A percentile compares a stretch with the other conserved stretches of the same genome.
Evolutionary conservation across 2,797 vertebrate species (phyloP).

Genomic region (Trachops cirrhosus): DNA sequence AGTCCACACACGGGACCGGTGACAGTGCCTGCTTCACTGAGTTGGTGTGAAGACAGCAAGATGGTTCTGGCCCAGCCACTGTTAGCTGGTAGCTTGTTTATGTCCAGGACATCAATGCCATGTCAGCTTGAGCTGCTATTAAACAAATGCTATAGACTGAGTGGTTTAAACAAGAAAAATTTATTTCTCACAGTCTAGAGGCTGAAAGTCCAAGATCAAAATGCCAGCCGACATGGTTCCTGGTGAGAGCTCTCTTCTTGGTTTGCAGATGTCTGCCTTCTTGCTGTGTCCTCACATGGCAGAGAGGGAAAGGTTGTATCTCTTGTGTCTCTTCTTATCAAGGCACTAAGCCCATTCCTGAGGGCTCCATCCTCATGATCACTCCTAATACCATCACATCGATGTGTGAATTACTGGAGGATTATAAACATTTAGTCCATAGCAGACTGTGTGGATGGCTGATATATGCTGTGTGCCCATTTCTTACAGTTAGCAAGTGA

Average conservation of each 20-base stretch:
- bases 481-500: neutral
- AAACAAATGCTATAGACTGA: neutral
- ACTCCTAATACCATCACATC: too few species aligned
- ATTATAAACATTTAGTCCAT: neutral
- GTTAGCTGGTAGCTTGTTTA: neutral
- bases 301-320: too few species aligned
- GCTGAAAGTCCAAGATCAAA: neutral
- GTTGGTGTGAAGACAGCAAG: too few species aligned
- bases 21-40: neutral
- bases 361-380: too few species aligned
- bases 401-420: neutral
- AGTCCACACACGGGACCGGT: neutral
- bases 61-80: neutral
- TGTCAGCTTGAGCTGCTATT: neutral
- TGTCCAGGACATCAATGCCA: rapidly evolving
- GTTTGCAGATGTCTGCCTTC: neutral
- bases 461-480: rapidly evolving
- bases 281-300: neutral
- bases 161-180: neutral
- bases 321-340: neutral
- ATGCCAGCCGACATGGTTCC: rapidly evolving
- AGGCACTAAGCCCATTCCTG: neutral
- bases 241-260: neutral
- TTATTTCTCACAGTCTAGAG: neutral
- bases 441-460: neutral